A percentile compares a stretch with the other conserved stretches of the same genome.
phyloP scores from a whole-genome alignment of 1,140 invertebrate genomes.

The Drosophila sechellia region DNA sequence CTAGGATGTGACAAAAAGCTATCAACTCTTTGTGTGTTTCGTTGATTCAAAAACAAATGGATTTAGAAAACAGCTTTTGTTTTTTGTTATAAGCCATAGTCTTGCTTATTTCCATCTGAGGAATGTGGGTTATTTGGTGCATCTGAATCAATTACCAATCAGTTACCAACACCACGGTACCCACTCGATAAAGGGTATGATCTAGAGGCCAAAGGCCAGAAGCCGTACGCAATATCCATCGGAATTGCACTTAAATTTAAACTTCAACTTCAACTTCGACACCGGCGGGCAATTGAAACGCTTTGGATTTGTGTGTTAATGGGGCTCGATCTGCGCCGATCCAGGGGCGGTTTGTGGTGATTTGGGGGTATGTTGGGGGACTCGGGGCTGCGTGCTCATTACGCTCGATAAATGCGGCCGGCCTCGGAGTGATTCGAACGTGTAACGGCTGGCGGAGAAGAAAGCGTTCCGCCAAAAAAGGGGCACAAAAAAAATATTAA shows the following conservation, averaged over 20 bases:
- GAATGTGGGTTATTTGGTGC: too few relatives aligned
- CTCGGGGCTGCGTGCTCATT: constrained; percentile 42
- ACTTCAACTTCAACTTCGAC: constrained; percentile 17
- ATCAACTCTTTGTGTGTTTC: too few relatives aligned
- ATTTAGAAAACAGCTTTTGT: too few relatives aligned
- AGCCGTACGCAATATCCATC: constrained; percentile 3
- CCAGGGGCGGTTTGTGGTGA: not conserved
- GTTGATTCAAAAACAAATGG: too few relatives aligned
- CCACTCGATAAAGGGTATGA: not conserved
- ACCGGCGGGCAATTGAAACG: constrained; percentile 31
- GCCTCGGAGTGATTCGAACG: constrained; percentile 40
- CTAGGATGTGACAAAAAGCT: not conserved
- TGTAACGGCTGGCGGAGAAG: constrained; percentile 55
- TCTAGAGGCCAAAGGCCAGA: constrained; percentile 9
- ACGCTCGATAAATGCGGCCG: constrained; percentile 61
- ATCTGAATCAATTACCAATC: too few relatives aligned
- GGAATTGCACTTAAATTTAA: constrained; percentile 23
- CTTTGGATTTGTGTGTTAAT: constrained; percentile 57
- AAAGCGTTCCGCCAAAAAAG: constrained; percentile 66
- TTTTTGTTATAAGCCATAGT: too few relatives aligned
- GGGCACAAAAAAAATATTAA: constrained; percentile 1
- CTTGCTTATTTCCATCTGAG: too few relatives aligned
- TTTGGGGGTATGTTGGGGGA: not conserved
- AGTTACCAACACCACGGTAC: not conserved
- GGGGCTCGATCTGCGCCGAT: constrained; percentile 20